A percentile compares a stretch with the other conserved stretches of the same genome.
Evolutionary conservation across 2,888 invertebrate genomes (phyloP).

Genomic region (Stenurella melanura): DNA sequence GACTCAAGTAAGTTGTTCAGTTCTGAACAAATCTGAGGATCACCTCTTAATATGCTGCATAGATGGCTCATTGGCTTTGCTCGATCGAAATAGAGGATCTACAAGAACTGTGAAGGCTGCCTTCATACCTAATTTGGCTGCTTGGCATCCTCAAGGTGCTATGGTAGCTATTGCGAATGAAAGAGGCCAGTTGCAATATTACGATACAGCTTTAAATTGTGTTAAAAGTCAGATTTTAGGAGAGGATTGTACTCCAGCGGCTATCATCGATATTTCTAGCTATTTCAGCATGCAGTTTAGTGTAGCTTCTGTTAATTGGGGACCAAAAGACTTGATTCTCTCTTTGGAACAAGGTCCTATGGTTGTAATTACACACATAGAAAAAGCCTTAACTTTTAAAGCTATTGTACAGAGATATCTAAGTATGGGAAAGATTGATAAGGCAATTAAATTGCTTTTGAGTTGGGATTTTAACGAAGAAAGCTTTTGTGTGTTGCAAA

Average conservation of each 20-base stretch:
- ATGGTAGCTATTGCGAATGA: constrained; percentile 82
- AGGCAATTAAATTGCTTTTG: constrained; percentile 80
- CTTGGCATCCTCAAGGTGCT: constrained; percentile 84
- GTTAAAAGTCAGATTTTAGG: constrained; percentile 80
- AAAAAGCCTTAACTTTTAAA: constrained; percentile 64
- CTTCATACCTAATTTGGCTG: constrained; percentile 84
- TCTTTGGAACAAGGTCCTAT: constrained; percentile 80
- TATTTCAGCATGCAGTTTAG: constrained; percentile 74
- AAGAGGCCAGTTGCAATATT: constrained; percentile 84
- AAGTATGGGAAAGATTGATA: constrained; percentile 78
- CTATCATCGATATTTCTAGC: constrained; percentile 79
- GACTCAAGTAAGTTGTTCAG: constrained; percentile 81
- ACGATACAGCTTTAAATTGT: constrained; percentile 82
- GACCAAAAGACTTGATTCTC: constrained; percentile 73
- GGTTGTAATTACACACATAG: constrained; percentile 68
- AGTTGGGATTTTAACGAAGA: constrained; percentile 84
- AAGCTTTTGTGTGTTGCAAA: constrained; percentile 85
- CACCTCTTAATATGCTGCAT: constrained; percentile 86
- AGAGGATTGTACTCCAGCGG: constrained; percentile 79
- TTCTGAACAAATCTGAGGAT: constrained; percentile 84
- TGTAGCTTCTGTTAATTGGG: constrained; percentile 69
- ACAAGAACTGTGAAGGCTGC: constrained; percentile 86
- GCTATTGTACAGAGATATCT: constrained; percentile 76
- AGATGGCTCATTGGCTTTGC: constrained; percentile 87
- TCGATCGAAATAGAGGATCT: constrained; percentile 84